Percentiles rank a stretch among this genome's conserved stretches.
These are phyloP conservation scores for Podocnemis expansa DNA, from an alignment of 2,113 vertebrate species.

Conservation along the genomic window DNA sequence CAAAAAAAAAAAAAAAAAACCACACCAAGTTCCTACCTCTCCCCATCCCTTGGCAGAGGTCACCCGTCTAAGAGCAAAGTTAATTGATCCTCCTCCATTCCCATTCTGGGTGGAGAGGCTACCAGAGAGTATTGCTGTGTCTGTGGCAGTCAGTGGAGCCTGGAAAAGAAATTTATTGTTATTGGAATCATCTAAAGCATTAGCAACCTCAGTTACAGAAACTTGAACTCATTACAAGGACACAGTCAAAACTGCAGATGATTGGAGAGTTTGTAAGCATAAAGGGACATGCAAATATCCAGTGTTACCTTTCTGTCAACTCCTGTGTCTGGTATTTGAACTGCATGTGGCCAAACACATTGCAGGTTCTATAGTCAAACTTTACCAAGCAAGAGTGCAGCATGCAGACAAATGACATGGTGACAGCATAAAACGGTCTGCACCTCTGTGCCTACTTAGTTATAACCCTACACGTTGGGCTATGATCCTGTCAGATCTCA, in stretches of 20 bases:
- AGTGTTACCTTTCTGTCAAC: fast-evolving
- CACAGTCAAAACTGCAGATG: neutral
- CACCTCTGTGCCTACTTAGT: neutral
- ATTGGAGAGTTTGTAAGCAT: fast-evolving
- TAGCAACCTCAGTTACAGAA: neutral
- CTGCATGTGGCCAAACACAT: neutral
- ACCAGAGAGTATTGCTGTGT: conserved; percentile 95
- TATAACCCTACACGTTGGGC: neutral
- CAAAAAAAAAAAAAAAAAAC: fast-evolving
- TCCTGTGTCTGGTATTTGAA: neutral
- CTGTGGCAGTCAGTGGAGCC: conserved; percentile 94
- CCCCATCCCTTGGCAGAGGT: conserved; percentile 96
- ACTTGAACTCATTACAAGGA: neutral
- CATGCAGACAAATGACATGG: neutral
- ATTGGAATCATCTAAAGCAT: neutral
- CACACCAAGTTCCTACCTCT: conserved; percentile 81
- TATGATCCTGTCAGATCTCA: neutral
- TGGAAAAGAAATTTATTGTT: conserved; percentile 52
- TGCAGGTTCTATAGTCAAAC: neutral
- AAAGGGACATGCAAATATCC: fast-evolving
- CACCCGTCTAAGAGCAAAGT: conserved; percentile 89
- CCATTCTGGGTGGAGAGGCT: conserved; percentile 98
- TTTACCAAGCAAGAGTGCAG: neutral
- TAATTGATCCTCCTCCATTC: conserved; percentile 95
- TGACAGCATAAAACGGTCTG: neutral